These are phyloP conservation scores for Chrysodeixis includens DNA, from an alignment of 2,888 invertebrate genomes.

Conservation along the genomic window DNA sequence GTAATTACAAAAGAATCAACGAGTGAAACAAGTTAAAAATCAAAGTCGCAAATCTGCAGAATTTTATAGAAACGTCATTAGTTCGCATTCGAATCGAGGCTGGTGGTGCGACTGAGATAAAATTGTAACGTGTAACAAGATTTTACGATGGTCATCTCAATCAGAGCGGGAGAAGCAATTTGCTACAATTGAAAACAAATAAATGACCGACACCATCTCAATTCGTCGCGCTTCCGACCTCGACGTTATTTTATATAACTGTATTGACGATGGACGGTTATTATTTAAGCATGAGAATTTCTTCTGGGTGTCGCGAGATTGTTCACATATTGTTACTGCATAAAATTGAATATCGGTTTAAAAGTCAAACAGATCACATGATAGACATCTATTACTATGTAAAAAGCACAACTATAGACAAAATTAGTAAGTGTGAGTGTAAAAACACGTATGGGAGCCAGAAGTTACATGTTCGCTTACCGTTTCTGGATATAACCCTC, in stretches of 20 bases:
- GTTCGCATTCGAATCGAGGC: constrained; percentile 61
- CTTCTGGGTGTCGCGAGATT: background rate
- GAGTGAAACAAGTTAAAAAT: constrained; percentile 50
- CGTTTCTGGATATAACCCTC: constrained; percentile 85
- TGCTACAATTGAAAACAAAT: constrained; percentile 83
- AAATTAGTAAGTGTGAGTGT: background rate
- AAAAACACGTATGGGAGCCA: background rate
- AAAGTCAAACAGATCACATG: too few species aligned
- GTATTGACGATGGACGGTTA: constrained; percentile 15
- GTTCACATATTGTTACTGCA: background rate
- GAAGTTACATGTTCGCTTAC: constrained; percentile 67
- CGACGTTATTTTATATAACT: constrained; percentile 38
- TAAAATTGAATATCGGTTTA: too few species aligned
- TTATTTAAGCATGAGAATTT: constrained; percentile 4
- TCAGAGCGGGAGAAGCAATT: constrained; percentile 77
- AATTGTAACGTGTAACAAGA: constrained; percentile 71
- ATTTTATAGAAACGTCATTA: constrained; percentile 59
- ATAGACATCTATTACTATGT: too few species aligned
- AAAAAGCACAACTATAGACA: background rate
- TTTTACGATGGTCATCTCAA: constrained; percentile 76
- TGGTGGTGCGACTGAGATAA: constrained; percentile 62
- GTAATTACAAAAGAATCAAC: constrained; percentile 51
- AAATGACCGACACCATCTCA: constrained; percentile 71
- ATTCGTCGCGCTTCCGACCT: constrained; percentile 62
- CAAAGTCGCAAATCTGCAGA: constrained; percentile 46